Conservation (phyloP, 2,888 invertebrate genomes). For the Chymomyza procnemis region DNA sequence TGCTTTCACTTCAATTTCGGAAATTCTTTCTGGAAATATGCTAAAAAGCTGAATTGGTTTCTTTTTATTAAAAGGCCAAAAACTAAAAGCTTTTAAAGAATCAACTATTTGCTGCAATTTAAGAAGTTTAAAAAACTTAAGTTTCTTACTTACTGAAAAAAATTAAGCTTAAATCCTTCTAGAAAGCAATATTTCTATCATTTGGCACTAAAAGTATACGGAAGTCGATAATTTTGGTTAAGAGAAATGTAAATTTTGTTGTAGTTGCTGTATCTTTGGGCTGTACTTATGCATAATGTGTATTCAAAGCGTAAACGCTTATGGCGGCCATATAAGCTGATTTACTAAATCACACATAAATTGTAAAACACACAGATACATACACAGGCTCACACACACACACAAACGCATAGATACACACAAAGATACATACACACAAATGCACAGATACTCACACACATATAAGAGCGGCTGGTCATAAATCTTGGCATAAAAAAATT, state of each 20-base stretch:
- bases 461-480: slow-evolving; percentile 39
- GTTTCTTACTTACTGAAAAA: too few species aligned
- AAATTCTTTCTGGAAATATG: too few species aligned
- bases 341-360: slow-evolving; percentile 46
- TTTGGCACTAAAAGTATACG: too few species aligned
- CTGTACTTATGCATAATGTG: neutral
- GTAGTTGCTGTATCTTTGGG: neutral
- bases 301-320: neutral
- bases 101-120: too few species aligned
- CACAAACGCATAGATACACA: slow-evolving; percentile 2
- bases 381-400: slow-evolving; percentile 1
- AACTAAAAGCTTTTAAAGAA: too few species aligned
- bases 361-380: slow-evolving; percentile 34
- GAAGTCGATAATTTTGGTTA: slow-evolving; percentile 12
- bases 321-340: slow-evolving; percentile 12
- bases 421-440: neutral
- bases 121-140: too few species aligned
- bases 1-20: too few species aligned
- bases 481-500: slow-evolving; percentile 51
- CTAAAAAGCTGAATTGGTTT: too few species aligned
- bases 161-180: too few species aligned
- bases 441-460: neutral
- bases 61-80: too few species aligned
- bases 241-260: slow-evolving; percentile 8
- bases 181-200: too few species aligned